phyloP scores from a whole-genome alignment of 2,888 invertebrate species.

The Achlya flavicornis region DNA sequence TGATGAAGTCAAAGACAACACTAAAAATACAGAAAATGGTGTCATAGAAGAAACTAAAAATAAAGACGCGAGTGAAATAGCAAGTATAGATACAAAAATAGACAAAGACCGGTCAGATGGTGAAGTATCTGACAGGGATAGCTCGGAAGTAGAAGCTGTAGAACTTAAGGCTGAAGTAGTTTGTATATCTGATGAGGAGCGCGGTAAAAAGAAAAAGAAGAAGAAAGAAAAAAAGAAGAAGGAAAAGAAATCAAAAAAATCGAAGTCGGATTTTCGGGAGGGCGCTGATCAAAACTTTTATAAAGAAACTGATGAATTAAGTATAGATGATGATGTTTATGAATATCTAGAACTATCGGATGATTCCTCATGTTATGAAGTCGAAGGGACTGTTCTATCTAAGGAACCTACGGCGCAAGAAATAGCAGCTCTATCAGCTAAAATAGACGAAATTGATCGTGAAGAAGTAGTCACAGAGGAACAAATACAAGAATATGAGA shows the following conservation, averaged over 20 bases:
- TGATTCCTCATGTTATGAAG: conserved; percentile 68
- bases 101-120: conserved; percentile 63
- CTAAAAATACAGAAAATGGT: conserved; percentile 3
- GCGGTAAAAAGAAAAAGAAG: conserved; percentile 39
- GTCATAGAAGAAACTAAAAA: neutral
- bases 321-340: conserved; percentile 48
- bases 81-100: conserved; percentile 16
- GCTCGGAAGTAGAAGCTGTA: conserved; percentile 64
- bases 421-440: conserved; percentile 75
- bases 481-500: conserved; percentile 51
- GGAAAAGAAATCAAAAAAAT: conserved; percentile 67
- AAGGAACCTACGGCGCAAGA: conserved; percentile 75
- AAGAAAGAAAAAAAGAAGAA: conserved; percentile 70
- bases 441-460: conserved; percentile 73
- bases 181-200: conserved; percentile 78
- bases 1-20: conserved; percentile 6
- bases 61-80: conserved; percentile 5
- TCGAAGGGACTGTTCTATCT: conserved; percentile 66
- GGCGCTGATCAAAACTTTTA: conserved; percentile 65
- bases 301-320: conserved; percentile 34
- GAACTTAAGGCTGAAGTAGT: conserved; percentile 76
- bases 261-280: conserved; percentile 67
- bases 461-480: conserved; percentile 57
- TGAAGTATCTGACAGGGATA: conserved; percentile 61
- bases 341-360: conserved; percentile 73